Conservation (phyloP, 2,113 vertebrate species). For the Pogonocichla stellata region DNA sequence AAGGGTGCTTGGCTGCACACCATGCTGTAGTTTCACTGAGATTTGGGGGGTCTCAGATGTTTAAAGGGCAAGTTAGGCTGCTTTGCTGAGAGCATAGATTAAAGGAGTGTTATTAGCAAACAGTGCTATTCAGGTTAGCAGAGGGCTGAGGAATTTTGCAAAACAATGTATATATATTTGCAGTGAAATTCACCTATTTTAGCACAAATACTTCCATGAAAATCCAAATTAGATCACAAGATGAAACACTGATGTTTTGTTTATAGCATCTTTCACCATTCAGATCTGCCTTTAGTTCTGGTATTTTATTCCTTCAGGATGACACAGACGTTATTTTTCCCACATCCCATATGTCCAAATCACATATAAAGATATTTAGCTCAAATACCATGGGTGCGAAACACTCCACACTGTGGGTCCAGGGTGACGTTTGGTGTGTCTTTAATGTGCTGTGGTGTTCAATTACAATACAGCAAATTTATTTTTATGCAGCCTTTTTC, state of each 20-base stretch:
- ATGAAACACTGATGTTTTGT: slow-evolving; percentile 18
- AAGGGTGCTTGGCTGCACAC: not conserved
- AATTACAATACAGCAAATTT: slow-evolving; percentile 47
- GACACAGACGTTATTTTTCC: slow-evolving; percentile 46
- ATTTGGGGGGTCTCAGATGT: not conserved
- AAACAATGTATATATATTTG: not conserved
- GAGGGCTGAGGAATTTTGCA: not conserved
- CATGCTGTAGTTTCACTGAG: not conserved
- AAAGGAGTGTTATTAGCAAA: not conserved
- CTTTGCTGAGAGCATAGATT: not conserved
- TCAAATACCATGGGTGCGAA: slow-evolving; percentile 22
- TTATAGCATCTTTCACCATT: slow-evolving; percentile 41
- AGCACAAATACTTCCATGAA: slow-evolving; percentile 1
- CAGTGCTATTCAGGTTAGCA: not conserved
- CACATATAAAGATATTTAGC: slow-evolving; percentile 36
- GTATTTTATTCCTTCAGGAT: slow-evolving; percentile 26
- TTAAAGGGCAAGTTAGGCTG: not conserved
- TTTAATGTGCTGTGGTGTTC: slow-evolving; percentile 34
- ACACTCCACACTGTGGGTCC: slow-evolving; percentile 10
- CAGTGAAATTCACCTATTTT: not conserved
- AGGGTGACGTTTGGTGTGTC: slow-evolving; percentile 17
- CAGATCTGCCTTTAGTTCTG: slow-evolving; percentile 32
- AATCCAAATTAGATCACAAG: not conserved
- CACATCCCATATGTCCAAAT: slow-evolving; percentile 56
- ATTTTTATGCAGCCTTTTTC: slow-evolving; percentile 56